phyloP scores from a whole-genome alignment of 2,888 invertebrate genomes.

The Cheilosia vulpina region DNA sequence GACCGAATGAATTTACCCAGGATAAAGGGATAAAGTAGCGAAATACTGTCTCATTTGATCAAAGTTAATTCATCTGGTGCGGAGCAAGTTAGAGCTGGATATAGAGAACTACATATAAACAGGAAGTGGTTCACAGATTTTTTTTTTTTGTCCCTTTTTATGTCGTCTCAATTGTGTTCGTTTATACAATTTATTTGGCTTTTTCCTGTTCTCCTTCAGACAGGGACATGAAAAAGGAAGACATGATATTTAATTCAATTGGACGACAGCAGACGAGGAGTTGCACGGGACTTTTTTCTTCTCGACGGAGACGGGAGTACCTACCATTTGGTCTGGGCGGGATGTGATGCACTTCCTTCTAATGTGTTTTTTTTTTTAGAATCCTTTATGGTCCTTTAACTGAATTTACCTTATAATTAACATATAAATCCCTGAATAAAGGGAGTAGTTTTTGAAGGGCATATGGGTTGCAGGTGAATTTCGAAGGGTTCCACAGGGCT shows the following conservation, averaged over 20 bases:
- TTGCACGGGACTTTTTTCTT: not conserved
- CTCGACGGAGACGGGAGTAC: not conserved
- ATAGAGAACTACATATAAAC: conserved; percentile 9
- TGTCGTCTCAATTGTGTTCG: conserved; percentile 16
- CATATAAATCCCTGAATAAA: not conserved
- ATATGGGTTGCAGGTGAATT: too few species aligned
- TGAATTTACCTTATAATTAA: not conserved
- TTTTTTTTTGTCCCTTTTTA: not conserved
- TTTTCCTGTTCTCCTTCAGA: conserved; percentile 32
- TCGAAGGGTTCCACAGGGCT: too few species aligned
- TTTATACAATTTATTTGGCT: conserved; percentile 22
- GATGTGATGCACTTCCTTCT: not conserved
- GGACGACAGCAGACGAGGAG: conserved; percentile 35
- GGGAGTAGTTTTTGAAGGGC: too few species aligned
- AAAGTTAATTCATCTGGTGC: conserved; percentile 77
- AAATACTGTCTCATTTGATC: conserved; percentile 77
- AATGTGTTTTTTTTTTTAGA: too few species aligned
- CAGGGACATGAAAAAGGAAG: conserved; percentile 68
- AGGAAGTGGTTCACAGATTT: conserved; percentile 51
- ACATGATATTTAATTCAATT: conserved; percentile 70
- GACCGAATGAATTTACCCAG: conserved; percentile 72
- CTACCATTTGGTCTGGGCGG: not conserved
- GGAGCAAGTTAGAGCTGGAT: conserved; percentile 12
- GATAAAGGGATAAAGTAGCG: conserved; percentile 74
- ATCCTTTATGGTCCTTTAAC: not conserved